Evolutionary conservation across 2,113 vertebrate genomes (phyloP), one percentile per base, ranked within the genome.

Genomic region (Chunga burmeisteri): DNA sequence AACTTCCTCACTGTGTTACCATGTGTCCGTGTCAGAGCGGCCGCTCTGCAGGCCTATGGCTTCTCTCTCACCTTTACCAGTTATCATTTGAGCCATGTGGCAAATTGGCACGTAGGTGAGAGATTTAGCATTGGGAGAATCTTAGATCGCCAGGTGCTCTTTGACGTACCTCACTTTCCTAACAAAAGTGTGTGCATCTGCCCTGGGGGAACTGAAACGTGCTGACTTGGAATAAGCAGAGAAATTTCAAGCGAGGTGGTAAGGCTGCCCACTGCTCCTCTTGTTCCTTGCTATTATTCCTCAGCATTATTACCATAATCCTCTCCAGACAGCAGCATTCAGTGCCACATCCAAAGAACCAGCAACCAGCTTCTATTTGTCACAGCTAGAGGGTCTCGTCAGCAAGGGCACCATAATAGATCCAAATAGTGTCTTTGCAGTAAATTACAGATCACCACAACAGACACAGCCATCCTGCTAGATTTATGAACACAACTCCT

Each of bases 181-280:
- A 40, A 55, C 21, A 73, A 6, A 67, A 44, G 29, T 2, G 29
- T 17, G 36, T 34, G 36, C 50, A 81, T 6, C 36, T 44, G 23
- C 29, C 49, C 44, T 26, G 0, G 0, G 40, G 81, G 30, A 80
- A 27, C 15, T 17, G 15, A 70, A 62, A 65, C 0, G 1, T 1
- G 1, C 38, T 42, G 14, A 21, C n/a, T 40, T 46, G 42, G 42
- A 87, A 82, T 18, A 46, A 53, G 25, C 8, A 46, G 61, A 71
- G 36, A 81, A 46, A 72, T 49, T 52, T 55, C 67, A 46, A 58
- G 49, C 6, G 16, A 27, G 26, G 11, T 85, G 26, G 12, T 46
- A 75, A 50, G 27, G 40, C 36, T 90, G 34, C 56, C 49, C 47
- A 34, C 26, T 47, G 40, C 56, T 67, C 42, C 63, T 73, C 87